A percentile compares a stretch with the other conserved stretches of the same genome.
These are phyloP conservation scores for Rhynchonycteris naso DNA, from an alignment of 2,797 vertebrate species.

Conservation along the genomic window DNA sequence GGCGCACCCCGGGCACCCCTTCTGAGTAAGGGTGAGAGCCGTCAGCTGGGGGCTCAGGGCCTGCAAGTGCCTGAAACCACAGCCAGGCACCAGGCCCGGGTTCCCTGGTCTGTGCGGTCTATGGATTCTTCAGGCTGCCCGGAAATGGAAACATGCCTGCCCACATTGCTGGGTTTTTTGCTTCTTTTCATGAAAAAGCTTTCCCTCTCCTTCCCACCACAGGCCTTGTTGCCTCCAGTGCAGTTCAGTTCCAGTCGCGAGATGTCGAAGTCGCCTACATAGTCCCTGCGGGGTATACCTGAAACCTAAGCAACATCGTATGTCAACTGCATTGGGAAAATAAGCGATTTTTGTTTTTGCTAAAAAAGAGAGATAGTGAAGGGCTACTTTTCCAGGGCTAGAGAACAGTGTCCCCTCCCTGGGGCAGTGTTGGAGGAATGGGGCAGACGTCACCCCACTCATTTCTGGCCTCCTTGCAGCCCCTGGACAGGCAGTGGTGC, in stretches of 20 bases:
- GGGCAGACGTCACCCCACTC: rapidly evolving
- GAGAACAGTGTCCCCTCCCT: not conserved
- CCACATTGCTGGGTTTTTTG: not conserved
- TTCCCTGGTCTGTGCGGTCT: not conserved
- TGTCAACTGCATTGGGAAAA: not conserved
- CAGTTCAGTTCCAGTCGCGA: too few species aligned
- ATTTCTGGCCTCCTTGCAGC: not conserved
- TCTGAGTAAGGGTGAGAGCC: rapidly evolving
- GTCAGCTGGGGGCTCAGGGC: not conserved
- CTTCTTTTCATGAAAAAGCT: not conserved
- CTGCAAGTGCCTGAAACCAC: not conserved
- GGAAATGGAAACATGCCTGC: not conserved
- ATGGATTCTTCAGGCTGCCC: not conserved
- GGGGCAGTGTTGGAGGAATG: rapidly evolving
- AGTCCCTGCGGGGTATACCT: not conserved
- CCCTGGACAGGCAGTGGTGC: rapidly evolving
- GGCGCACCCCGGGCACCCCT: too few species aligned
- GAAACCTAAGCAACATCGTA: not conserved
- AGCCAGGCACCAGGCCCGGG: not conserved
- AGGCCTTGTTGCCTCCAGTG: not conserved
- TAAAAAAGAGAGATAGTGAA: not conserved
- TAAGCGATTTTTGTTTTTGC: not conserved
- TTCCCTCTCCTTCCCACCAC: not conserved
- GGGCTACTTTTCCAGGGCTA: not conserved
- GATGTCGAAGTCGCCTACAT: not conserved